These are phyloP conservation scores for Callorhinus ursinus DNA, from an alignment of 2,113 vertebrate species.

Conservation along the genomic window DNA sequence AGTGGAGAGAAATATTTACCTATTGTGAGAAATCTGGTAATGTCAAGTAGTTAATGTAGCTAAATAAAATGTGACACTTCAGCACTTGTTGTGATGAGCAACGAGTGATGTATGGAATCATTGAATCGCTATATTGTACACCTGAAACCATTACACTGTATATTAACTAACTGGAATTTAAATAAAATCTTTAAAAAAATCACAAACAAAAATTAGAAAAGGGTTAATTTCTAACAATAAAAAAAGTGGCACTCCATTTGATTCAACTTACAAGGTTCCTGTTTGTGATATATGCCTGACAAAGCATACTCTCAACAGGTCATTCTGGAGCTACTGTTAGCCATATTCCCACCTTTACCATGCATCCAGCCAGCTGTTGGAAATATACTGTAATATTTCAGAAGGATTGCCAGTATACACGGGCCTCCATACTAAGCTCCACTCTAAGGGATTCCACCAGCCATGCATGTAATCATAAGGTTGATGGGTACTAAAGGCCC, in stretches of 20 bases:
- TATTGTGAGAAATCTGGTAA: background rate
- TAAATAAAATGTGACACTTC: background rate
- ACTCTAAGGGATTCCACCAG: background rate
- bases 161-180: background rate
- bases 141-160: background rate
- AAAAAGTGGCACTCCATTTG: background rate
- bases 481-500: background rate
- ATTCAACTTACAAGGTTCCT: background rate
- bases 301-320: background rate
- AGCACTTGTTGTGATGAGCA: background rate
- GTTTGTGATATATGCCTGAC: background rate
- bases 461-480: background rate
- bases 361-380: background rate
- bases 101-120: background rate
- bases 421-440: background rate
- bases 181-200: background rate
- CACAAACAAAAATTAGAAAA: background rate
- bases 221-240: background rate
- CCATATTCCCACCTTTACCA: background rate
- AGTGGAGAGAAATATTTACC: background rate
- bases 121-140: background rate
- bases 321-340: background rate
- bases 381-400: slow-evolving; percentile 8
- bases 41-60: background rate
- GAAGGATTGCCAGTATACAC: background rate